Evolutionary conservation across 2,797 vertebrate species (phyloP).

Genomic region (Oreonectes daqikongensis): DNA sequence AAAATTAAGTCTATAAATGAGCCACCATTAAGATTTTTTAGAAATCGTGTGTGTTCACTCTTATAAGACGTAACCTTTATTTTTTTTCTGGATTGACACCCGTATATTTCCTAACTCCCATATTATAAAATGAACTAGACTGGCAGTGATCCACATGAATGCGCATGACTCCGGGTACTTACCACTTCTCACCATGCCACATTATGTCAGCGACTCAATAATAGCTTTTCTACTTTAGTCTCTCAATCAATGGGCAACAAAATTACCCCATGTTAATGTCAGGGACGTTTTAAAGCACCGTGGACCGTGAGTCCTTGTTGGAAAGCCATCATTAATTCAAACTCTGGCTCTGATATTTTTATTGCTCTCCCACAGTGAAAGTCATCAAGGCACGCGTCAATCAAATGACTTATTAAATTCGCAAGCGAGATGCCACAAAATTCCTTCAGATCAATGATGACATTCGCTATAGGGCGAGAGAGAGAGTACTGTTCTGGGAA

Average conservation of each 20-base stretch:
- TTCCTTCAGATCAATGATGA: slow-evolving; percentile 26
- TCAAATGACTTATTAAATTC: slow-evolving; percentile 44
- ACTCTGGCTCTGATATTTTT: slow-evolving; percentile 36
- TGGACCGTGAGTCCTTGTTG: slow-evolving; percentile 14
- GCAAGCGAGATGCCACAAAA: slow-evolving; percentile 29
- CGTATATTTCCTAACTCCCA: slow-evolving; percentile 14
- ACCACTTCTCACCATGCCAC: slow-evolving; percentile 49
- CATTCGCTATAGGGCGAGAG: slow-evolving; percentile 30
- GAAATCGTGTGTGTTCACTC: not conserved
- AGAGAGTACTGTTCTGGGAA: slow-evolving; percentile 64
- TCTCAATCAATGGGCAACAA: slow-evolving; percentile 35
- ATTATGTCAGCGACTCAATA: slow-evolving; percentile 30
- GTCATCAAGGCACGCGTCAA: slow-evolving; percentile 45
- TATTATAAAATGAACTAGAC: slow-evolving; percentile 12
- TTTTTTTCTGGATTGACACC: slow-evolving; percentile 7
- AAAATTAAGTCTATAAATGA: not conserved
- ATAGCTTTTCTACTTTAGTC: slow-evolving; percentile 62
- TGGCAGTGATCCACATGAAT: slow-evolving; percentile 51
- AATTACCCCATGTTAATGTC: slow-evolving; percentile 33
- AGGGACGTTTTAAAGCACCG: slow-evolving; percentile 19
- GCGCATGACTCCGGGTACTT: slow-evolving; percentile 59
- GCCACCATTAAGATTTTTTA: not conserved
- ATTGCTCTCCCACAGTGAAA: slow-evolving; percentile 38
- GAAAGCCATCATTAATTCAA: slow-evolving; percentile 50
- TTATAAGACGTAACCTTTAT: not conserved